Conservation (phyloP, 2,888 invertebrate genomes). For the Seira musarum region DNA sequence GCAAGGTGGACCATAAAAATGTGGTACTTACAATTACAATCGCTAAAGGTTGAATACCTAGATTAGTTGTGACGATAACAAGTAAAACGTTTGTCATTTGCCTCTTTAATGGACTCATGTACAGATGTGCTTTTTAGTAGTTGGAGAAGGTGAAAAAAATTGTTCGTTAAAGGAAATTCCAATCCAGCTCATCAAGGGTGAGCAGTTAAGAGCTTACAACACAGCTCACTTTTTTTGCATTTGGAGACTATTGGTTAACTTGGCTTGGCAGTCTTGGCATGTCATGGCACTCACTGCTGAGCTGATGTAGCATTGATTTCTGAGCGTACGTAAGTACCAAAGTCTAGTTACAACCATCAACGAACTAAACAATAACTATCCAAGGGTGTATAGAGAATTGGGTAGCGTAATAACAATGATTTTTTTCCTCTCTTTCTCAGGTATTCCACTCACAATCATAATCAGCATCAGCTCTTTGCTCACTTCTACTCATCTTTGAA, state of each 20-base stretch:
- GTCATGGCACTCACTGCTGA: neutral
- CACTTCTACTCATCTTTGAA: neutral
- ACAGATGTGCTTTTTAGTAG: neutral
- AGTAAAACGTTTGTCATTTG: neutral
- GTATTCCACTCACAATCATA: neutral
- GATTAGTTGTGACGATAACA: neutral
- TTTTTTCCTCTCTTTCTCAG: neutral
- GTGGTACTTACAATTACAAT: neutral
- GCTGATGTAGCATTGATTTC: neutral
- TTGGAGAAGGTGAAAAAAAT: conserved; percentile 2
- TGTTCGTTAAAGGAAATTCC: conserved; percentile 37
- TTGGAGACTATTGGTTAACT: neutral
- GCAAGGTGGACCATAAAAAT: neutral
- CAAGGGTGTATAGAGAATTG: neutral
- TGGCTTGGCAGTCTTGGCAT: too few species aligned
- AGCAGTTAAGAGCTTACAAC: neutral
- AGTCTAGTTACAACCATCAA: neutral
- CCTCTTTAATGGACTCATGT: neutral
- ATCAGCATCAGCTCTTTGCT: conserved; percentile 5
- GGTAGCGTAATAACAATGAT: neutral
- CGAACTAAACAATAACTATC: neutral
- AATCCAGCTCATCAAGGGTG: neutral
- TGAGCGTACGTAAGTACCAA: neutral
- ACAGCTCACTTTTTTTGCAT: conserved; percentile 1
- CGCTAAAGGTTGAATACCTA: neutral